Percentiles rank a stretch among this genome's conserved stretches.
These are phyloP conservation scores for Pegea sp. DNA, from an alignment of 23 tunicate species.

Conservation along the genomic window DNA sequence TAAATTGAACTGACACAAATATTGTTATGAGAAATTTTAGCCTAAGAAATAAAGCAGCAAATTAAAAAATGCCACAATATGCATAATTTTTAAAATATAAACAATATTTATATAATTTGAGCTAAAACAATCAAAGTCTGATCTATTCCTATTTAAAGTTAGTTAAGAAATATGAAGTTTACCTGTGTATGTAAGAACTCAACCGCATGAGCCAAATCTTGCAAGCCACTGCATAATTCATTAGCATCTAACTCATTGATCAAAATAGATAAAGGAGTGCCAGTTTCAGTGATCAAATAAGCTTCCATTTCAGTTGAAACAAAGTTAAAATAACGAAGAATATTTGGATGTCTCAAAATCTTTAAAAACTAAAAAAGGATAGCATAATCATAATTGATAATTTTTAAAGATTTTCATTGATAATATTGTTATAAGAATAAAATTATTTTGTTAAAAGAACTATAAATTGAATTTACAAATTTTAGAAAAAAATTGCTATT, in stretches of 20 bases:
- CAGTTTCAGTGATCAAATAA: slow-evolving; percentile 66
- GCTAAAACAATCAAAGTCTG: too few species aligned
- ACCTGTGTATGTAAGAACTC: slow-evolving; percentile 72
- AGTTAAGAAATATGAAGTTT: background rate
- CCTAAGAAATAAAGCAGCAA: slow-evolving; percentile 12
- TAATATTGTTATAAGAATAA: background rate
- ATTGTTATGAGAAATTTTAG: slow-evolving; percentile 31
- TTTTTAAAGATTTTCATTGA: too few species aligned
- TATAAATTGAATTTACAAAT: too few species aligned
- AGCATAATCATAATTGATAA: background rate
- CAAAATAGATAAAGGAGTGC: slow-evolving; percentile 15
- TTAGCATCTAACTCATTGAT: slow-evolving; percentile 40
- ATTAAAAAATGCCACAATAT: background rate
- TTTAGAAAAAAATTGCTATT: too few species aligned
- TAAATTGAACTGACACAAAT: slow-evolving; percentile 20
- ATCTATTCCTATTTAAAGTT: background rate
- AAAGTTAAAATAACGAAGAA: slow-evolving; percentile 37
- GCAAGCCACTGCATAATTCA: slow-evolving; percentile 68
- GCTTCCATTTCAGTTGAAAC: slow-evolving; percentile 33
- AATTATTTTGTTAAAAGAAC: too few species aligned
- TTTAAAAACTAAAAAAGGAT: slow-evolving; percentile 19
- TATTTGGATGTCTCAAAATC: slow-evolving; percentile 62
- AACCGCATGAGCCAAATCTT: slow-evolving; percentile 71
- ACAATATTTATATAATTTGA: background rate
- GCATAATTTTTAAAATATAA: background rate